These are phyloP conservation scores for Piezodorus guildinii DNA, from an alignment of 1,140 invertebrate genomes.

Conservation along the genomic window DNA sequence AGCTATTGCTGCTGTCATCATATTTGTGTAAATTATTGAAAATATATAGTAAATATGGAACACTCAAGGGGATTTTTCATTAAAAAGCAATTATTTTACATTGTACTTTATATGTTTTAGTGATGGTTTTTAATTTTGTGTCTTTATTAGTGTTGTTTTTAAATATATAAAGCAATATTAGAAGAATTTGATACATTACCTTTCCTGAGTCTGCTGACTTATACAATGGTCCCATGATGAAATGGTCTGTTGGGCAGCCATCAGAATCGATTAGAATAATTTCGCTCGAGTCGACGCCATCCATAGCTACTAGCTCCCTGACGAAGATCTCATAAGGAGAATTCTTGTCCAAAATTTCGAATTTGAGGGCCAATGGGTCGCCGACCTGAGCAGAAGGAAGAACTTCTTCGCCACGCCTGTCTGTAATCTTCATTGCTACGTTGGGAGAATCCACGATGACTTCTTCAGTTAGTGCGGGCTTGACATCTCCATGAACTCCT, in stretches of 20 bases:
- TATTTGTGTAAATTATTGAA: too few species aligned
- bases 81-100: too few species aligned
- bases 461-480: conserved; percentile 62
- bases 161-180: too few species aligned
- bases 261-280: conserved; percentile 83
- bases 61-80: too few species aligned
- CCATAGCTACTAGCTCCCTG: conserved; percentile 84
- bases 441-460: conserved; percentile 81
- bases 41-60: too few species aligned
- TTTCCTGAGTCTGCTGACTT: conserved; percentile 60
- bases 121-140: too few species aligned
- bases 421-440: conserved; percentile 89
- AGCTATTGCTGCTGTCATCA: neutral
- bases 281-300: conserved; percentile 81
- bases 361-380: conserved; percentile 77
- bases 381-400: conserved; percentile 74
- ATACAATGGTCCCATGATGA: conserved; percentile 83
- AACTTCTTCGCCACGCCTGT: conserved; percentile 63
- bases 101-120: too few species aligned
- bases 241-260: conserved; percentile 83
- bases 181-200: conserved; percentile 24
- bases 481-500: conserved; percentile 74
- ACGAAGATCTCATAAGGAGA: conserved; percentile 93
- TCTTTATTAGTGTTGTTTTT: too few species aligned
- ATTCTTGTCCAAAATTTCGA: conserved; percentile 82